Conservation (phyloP, 2,888 invertebrate genomes). For the Trichopoda pennipes region DNA sequence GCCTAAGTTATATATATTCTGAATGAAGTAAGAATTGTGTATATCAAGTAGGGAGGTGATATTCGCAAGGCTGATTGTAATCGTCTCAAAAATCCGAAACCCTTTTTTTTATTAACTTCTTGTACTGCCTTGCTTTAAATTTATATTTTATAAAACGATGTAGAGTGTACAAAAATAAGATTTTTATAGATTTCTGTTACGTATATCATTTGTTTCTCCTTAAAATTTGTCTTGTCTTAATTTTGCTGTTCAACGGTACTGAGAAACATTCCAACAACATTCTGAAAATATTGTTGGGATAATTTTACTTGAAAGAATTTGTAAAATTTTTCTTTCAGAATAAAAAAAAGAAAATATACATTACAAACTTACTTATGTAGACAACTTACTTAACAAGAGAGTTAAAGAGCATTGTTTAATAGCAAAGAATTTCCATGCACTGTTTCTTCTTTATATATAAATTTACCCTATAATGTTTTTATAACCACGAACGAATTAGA, state of each 20-base stretch:
- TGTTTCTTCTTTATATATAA: neutral
- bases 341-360: slow-evolving; percentile 35
- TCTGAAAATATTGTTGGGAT: slow-evolving; percentile 75
- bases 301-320: slow-evolving; percentile 67
- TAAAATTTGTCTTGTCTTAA: slow-evolving; percentile 15
- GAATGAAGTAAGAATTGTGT: too few species aligned
- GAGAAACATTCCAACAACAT: slow-evolving; percentile 72
- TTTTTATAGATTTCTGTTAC: neutral
- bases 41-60: too few species aligned
- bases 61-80: too few species aligned
- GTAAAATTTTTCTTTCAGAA: slow-evolving; percentile 54
- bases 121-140: too few species aligned
- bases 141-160: too few species aligned
- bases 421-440: neutral
- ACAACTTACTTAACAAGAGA: slow-evolving; percentile 62
- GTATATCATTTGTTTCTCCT: neutral
- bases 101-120: too few species aligned
- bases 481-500: slow-evolving; percentile 35
- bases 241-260: slow-evolving; percentile 47
- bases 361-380: slow-evolving; percentile 30
- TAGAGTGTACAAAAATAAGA: neutral
- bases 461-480: too few species aligned
- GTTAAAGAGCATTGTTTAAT: slow-evolving; percentile 35
- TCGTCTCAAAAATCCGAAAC: too few species aligned
- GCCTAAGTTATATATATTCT: too few species aligned